These are phyloP conservation scores for rat (Rattus norvegicus) DNA, from an alignment of 2,113 vertebrate species.

Conservation along the genomic window DNA sequence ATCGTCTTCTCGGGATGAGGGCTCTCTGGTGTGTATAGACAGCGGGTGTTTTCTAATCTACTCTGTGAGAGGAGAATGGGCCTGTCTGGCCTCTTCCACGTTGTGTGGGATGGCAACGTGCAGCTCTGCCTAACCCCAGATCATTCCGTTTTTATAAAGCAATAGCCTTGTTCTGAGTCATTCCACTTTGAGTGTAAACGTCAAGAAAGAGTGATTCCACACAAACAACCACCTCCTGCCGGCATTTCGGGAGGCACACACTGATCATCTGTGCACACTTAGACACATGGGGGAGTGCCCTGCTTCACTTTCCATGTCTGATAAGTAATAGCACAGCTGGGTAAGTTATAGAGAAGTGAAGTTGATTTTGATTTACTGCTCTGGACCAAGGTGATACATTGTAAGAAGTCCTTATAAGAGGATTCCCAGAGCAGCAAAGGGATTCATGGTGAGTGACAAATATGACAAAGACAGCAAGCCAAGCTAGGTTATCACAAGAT, in stretches of 20 bases:
- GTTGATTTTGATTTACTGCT: background rate
- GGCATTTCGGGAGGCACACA: no score
- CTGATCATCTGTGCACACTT: no score
- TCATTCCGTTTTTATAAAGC: background rate
- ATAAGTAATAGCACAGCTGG: background rate
- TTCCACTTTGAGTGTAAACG: background rate
- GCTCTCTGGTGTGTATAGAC: no score
- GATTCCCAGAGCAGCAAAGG: background rate
- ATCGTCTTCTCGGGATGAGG: rapidly evolving
- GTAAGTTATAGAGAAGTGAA: background rate
- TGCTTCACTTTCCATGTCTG: background rate
- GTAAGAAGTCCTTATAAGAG: background rate
- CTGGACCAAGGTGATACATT: background rate
- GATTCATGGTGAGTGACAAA: background rate
- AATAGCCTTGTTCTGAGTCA: background rate
- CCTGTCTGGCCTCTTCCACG: background rate
- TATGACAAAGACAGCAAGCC: background rate
- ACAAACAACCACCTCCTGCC: background rate
- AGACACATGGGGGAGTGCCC: background rate
- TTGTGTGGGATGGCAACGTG: background rate
- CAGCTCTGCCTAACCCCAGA: background rate
- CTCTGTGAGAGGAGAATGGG: background rate
- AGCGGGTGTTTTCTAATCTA: background rate
- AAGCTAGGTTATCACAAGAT: background rate
- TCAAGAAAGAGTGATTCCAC: background rate